Evolutionary conservation across 2,797 vertebrate genomes (phyloP).

Genomic region (Rhinichthys osculus): DNA sequence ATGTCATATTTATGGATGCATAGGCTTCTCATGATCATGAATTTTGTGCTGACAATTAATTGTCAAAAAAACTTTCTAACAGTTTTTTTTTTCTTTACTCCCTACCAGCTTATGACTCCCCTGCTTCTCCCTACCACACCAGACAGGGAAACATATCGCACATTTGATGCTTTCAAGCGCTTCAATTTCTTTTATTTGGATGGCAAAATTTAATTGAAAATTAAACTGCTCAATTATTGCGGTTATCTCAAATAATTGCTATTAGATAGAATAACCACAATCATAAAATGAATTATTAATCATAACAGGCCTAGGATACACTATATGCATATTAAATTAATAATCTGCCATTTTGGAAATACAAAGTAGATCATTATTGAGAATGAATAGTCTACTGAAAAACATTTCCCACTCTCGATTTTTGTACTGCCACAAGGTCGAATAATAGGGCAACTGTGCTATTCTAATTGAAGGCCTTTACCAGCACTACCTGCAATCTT

Average conservation of each 20-base stretch:
- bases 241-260: background rate
- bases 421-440: background rate
- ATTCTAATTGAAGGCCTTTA: constrained; percentile 6
- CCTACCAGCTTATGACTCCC: no score
- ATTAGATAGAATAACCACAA: background rate
- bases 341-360: constrained; percentile 6
- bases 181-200: background rate
- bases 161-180: background rate
- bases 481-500: constrained; percentile 15
- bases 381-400: background rate
- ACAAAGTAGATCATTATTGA: background rate
- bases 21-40: no score
- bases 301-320: background rate
- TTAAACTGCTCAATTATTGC: background rate
- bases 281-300: background rate
- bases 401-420: background rate
- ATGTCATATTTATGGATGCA: background rate
- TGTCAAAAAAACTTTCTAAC: no score
- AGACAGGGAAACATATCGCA: background rate
- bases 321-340: background rate
- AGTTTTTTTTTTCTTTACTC: no score
- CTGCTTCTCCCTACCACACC: background rate
- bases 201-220: background rate
- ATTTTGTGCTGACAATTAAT: no score
- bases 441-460: background rate